Base-by-base conservation (phyloP, 1,140 invertebrate genomes). In the Pseudobourletiella spinata region DNA sequence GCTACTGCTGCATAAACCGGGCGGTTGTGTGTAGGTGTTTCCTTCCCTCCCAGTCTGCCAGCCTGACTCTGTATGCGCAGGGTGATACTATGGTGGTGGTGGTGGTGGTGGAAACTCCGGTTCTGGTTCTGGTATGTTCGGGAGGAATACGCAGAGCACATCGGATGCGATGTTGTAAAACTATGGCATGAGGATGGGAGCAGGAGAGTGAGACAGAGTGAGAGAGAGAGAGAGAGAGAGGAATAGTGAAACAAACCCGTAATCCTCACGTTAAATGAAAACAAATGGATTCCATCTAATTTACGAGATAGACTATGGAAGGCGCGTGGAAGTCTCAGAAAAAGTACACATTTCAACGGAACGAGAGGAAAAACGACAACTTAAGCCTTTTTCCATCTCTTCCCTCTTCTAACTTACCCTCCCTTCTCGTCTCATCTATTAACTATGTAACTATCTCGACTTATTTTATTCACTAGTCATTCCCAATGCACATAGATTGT, bases 221-320 rank as follows among this genome's bases (percentile, higher is more conserved):
- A n/a, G n/a, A n/a, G n/a, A n/a, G n/a, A n/a, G n/a, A n/a, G n/a
- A n/a, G n/a, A n/a, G n/a, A n/a, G 35, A 14, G n/a, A n/a, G n/a
- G n/a, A n/a, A n/a, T 29, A 8, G 32, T 55, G 52, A 55, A 55
- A 55, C 28, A 55, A 55, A 39, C 28, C 11, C 52, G 26, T 55
- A 55, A 55, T 55, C 52, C 52, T 55, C 52, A 32, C 52, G 26
- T 55, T 32, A 55, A 55, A 55, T 55, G 52, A 55, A 55, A 55
- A 55, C 52, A 55, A 55, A 55, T 55, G 52, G 52, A 55, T 55
- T 55, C 52, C 28, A 32, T 32, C 28, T 55, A 55, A 55, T 55
- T 55, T 55, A 55, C 52, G 52, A 55, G 52, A 55, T 55, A 55
- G 52, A 55, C 52, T 54, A 28, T 54, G 50, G 50, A 54, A 54